Evolutionary conservation across 2,888 invertebrate species (phyloP), one percentile per base, ranked within the genome.

Genomic region (Heliconius aoede): DNA sequence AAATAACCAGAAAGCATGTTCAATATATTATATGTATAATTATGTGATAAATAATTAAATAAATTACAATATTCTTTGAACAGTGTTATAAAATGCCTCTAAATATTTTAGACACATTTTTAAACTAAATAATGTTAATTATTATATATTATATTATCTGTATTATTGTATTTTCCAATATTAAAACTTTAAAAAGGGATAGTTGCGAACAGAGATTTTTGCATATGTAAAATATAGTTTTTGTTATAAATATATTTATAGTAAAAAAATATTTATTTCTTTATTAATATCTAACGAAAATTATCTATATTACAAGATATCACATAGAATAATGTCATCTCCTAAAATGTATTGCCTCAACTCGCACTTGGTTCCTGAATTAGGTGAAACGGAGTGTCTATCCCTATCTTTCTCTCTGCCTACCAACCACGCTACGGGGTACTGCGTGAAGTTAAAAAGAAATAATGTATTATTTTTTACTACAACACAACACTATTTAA

Each of bases 291-390:
- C 1, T 46, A 46, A 46, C 5, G 55, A 55, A 55, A 55, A 55
- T 55, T n/a, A 26, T 60, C 58, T 60, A 24, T 60, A 24, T 55
- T n/a, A 55, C 55, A 55, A n/a, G n/a, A 55, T n/a, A 55, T 55
- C n/a, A 55, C n/a, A n/a, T n/a, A n/a, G n/a, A 21, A 18, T 21
- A 18, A 18, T 46, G 46, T 46, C 46, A 46, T 46, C 18, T 46
- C 46, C 18, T 46, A 7, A 46, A 46, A 46, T n/a, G n/a, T n/a
- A n/a, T n/a, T n/a, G n/a, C n/a, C n/a, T n/a, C n/a, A n/a, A n/a
- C n/a, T n/a, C n/a, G n/a, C n/a, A n/a, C n/a, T n/a, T n/a, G n/a
- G n/a, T n/a, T n/a, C n/a, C n/a, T n/a, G n/a, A 32, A 32, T 32
- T 32, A 32, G 8, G 0, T 40, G 11, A 3, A 9, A 40, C 18